Evolutionary conservation across 2,113 vertebrate genomes (phyloP), one percentile per base, ranked within the genome.

Genomic region (Poeciliopsis retropinna): DNA sequence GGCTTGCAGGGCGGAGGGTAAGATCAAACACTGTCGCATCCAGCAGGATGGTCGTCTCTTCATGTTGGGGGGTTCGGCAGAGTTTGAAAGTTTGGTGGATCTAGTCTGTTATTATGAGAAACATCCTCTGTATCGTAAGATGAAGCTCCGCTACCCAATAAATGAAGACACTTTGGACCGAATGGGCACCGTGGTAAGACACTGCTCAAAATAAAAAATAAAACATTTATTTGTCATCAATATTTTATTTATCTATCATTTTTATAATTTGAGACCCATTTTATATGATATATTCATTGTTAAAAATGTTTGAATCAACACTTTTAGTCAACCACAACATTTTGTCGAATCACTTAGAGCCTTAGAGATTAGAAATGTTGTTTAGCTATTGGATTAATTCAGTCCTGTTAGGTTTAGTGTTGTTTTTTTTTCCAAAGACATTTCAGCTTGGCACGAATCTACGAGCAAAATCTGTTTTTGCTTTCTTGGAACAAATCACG

Each of bases 11-110:
- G 96, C 96, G 0, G 96, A 97, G 86, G 96, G 95, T 8, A 97
- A 96, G 91, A 97, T 97, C 92, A 97, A 97, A 86, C 96, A 97
- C 92, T 97, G 96, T 72, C 94, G 95, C 0, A 96, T 97, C 76
- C 96, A 96, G 88, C 96, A 96, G 92, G 96, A 96, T 2, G 96
- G 95, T 0, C 92, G 96, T 0, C 95, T 96, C 41, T 97, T 96
- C 93, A 96, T 96, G 95, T 78, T 97, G 83, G 96, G 96, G 68
- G 96, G 95, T 73, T 97, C 96, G 0, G 96, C 96, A 0, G 96
- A 97, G 88, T 97, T 97, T 0, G 96, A 97, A 92, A 96, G 95
- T 82, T 93, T 97, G 0, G 93, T 96, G 51, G 96, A 97, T 79
- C 93, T 97, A 5, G 95, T 97, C 74, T 94, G 88, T 88, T 96